Evolutionary conservation across 2,797 vertebrate genomes (phyloP).

Genomic region (Cetoscarus ocellatus): DNA sequence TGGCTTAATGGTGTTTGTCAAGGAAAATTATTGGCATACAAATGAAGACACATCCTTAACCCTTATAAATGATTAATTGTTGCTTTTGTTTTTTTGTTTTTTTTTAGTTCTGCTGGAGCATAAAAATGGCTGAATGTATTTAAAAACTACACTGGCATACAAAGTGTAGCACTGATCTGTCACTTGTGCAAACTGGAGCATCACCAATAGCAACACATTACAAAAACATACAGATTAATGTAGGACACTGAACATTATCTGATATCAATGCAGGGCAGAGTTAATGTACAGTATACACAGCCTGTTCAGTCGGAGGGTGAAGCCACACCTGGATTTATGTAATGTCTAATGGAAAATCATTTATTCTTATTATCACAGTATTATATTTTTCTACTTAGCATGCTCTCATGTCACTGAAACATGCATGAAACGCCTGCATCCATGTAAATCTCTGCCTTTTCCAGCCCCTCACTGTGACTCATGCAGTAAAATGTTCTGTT

Average conservation of each 20-base stretch:
- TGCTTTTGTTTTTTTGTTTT: too few relatives aligned
- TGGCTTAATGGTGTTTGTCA: too few relatives aligned
- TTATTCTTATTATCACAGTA: neutral
- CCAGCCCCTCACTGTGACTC: slow-evolving; percentile 40
- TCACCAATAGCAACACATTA: slow-evolving; percentile 18
- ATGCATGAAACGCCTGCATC: neutral
- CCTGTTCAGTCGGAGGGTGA: neutral
- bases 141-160: neutral
- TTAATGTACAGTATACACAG: neutral
- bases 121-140: too few relatives aligned
- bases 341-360: neutral
- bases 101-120: too few relatives aligned
- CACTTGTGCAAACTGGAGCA: slow-evolving; percentile 10
- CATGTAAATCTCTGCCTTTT: slow-evolving; percentile 10
- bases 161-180: neutral
- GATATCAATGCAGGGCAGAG: neutral
- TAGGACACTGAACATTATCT: neutral
- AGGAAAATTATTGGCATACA: too few relatives aligned
- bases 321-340: neutral
- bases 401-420: neutral
- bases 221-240: slow-evolving; percentile 12
- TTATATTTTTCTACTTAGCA: neutral
- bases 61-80: too few relatives aligned
- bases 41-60: too few relatives aligned
- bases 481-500: slow-evolving; percentile 35